These are phyloP conservation scores for Daubentonia madagascariensis DNA, from an alignment of 2,113 vertebrate species.

Conservation along the genomic window DNA sequence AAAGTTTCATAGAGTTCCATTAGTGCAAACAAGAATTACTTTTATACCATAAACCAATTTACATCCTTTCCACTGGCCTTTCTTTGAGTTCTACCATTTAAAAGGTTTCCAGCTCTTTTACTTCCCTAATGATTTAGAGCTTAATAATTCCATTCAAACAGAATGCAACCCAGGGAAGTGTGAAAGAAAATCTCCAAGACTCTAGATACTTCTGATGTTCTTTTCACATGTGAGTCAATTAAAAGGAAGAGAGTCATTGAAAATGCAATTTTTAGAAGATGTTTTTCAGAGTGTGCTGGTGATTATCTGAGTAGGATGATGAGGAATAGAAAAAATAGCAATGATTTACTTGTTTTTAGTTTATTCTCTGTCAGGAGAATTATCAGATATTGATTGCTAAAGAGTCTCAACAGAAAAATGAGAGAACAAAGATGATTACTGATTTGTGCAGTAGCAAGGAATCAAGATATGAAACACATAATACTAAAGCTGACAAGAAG, in stretches of 20 bases:
- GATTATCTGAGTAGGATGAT: not conserved
- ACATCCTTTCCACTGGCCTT: not conserved
- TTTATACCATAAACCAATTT: not conserved
- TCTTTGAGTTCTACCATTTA: not conserved
- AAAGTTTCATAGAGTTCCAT: constrained; percentile 1
- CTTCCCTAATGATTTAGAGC: constrained; percentile 34
- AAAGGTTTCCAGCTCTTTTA: not conserved
- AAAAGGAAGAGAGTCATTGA: not conserved
- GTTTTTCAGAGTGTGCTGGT: not conserved
- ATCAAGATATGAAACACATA: not conserved
- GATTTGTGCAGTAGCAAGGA: not conserved
- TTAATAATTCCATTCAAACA: constrained; percentile 13
- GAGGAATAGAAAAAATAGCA: not conserved
- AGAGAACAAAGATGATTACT: not conserved
- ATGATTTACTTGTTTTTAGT: not conserved
- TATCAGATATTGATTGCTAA: constrained; percentile 6
- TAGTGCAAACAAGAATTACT: not conserved
- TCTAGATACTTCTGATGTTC: not conserved
- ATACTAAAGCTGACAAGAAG: not conserved
- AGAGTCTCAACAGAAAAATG: not conserved
- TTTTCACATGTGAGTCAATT: constrained; percentile 15
- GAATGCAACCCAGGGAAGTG: not conserved
- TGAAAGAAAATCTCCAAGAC: not conserved
- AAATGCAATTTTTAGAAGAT: not conserved
- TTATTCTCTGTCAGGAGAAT: not conserved